Evolutionary conservation across 1,140 invertebrate species (phyloP).

Genomic region (Pteromalus puparum): DNA sequence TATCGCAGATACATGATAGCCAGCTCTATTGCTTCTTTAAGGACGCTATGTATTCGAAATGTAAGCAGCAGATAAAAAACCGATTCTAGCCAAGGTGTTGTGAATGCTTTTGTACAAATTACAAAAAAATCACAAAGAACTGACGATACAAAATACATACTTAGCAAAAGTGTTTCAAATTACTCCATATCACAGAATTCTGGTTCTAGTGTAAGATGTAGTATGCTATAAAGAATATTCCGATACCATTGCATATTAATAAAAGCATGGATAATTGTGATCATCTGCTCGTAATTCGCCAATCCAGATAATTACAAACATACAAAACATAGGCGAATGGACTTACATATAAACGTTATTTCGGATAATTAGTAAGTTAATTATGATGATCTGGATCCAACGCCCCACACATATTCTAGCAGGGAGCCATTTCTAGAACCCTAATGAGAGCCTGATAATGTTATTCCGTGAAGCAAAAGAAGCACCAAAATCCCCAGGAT

Average conservation of each 20-base stretch:
- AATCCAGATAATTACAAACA: conserved; percentile 48
- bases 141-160: conserved; percentile 49
- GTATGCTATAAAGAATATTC: conserved; percentile 53
- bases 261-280: conserved; percentile 51
- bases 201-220: conserved; percentile 45
- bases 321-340: conserved; percentile 48
- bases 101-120: conserved; percentile 50
- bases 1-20: conserved; percentile 55
- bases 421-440: conserved; percentile 46
- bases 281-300: conserved; percentile 46
- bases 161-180: conserved; percentile 52
- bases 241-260: conserved; percentile 50
- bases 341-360: conserved; percentile 37
- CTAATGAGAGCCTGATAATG: conserved; percentile 50
- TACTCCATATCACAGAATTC: conserved; percentile 55
- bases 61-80: conserved; percentile 57
- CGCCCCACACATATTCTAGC: conserved; percentile 31
- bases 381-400: conserved; percentile 36
- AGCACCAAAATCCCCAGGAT: conserved; percentile 49
- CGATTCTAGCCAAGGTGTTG: conserved; percentile 54
- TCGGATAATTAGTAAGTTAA: neutral
- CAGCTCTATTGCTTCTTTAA: conserved; percentile 49
- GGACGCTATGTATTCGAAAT: conserved; percentile 37
- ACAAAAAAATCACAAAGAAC: conserved; percentile 50
- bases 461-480: conserved; percentile 50